Evolutionary conservation across 1,140 invertebrate genomes (phyloP), one percentile per base, ranked within the genome.

Genomic region (Holcopasites calliopsidis): DNA sequence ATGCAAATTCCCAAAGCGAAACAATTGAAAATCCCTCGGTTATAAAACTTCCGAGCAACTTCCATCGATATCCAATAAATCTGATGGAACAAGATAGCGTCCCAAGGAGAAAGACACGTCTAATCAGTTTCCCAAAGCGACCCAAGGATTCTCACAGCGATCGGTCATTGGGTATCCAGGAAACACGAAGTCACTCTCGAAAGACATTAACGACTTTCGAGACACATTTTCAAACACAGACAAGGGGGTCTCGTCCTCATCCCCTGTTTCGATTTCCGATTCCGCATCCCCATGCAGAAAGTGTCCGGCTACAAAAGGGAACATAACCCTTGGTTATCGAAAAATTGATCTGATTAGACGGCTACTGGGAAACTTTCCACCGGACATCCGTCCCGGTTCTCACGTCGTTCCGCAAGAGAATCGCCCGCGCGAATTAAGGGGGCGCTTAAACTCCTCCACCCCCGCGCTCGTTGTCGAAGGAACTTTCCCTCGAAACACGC

Each of bases 261-360:
- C 73, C 72, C 69, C 16, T 57, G 2, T 28, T 64, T 16, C 4
- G 40, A 42, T 54, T 52, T 58, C 69, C 23, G 11, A 23, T 21
- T 4, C 47, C 31, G 49, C 54, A 23, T 60, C 50, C 66, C 58
- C 55, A 40, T 65, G 28, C n/a, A 18, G 44, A 50, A 77, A 65
- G 64, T 28, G 23, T 69, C 49, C 40, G 35, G 18, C 40, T 21
- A 40, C 72, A 26, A 72, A 74, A 55, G 50, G 58, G 80, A 81
- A 85, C 87, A n/a, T n/a, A 87, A 79, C 77, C 77, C 66, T 87
- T 89, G 79, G 84, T 90, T 90, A 90, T 90, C 87, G 89, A 89
- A 76, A 87, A 90, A 90, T 90, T 89, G 89, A 89, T 90, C 87
- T 88, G 87, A 89, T 89, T 89, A 88, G 78, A 66, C 79, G 71